A percentile compares a stretch with the other conserved stretches of the same genome.
phyloP scores from a whole-genome alignment of 2,888 invertebrate species.

The Busseola fusca region DNA sequence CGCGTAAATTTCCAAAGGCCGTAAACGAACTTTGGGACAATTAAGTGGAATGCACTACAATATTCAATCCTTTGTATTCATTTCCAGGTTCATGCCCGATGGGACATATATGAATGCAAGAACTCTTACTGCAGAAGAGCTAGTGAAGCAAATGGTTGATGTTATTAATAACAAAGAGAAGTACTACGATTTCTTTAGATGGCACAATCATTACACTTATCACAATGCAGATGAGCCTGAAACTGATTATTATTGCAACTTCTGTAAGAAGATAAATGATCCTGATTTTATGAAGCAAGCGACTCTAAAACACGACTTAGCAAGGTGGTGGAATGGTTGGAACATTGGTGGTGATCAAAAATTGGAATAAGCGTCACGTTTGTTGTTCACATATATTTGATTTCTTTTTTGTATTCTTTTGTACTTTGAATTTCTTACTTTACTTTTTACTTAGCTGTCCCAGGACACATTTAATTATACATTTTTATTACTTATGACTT shows the following conservation, averaged over 20 bases:
- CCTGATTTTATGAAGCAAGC: conserved; percentile 18
- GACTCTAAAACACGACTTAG: conserved; percentile 9
- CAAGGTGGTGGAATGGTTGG: conserved; percentile 41
- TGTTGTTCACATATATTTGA: not conserved
- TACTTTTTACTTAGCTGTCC: not conserved
- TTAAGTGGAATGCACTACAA: too few relatives aligned
- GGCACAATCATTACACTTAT: conserved; percentile 69
- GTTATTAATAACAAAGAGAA: conserved; percentile 56
- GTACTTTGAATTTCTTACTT: not conserved
- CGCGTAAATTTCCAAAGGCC: too few relatives aligned
- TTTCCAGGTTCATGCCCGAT: conserved; percentile 66
- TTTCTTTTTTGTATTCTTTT: not conserved
- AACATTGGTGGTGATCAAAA: not conserved
- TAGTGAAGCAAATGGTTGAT: conserved; percentile 61
- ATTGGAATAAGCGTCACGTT: not conserved
- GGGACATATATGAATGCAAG: conserved; percentile 61
- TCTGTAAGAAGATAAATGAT: conserved; percentile 54
- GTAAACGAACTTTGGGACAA: too few relatives aligned
- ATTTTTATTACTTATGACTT: not conserved
- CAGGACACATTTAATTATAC: not conserved
- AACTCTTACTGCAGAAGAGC: conserved; percentile 27
- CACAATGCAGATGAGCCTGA: conserved; percentile 48
- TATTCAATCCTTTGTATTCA: not conserved
- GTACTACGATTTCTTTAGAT: conserved; percentile 66
- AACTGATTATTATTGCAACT: conserved; percentile 57